Base-by-base conservation (phyloP, 2,888 invertebrate species). In the Aradus depressus region DNA sequence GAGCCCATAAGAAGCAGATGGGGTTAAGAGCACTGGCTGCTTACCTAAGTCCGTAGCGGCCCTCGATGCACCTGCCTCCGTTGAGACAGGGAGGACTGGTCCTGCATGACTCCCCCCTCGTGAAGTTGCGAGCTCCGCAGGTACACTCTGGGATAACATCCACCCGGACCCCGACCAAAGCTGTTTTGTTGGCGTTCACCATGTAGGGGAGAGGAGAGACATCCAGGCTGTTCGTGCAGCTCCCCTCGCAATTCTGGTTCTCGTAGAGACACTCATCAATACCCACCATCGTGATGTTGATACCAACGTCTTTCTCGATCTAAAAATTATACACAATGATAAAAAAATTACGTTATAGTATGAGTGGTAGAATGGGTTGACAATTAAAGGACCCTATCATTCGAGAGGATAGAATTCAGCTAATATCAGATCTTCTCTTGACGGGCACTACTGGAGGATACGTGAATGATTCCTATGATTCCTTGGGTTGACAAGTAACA, bases 151-250 rank as follows among this genome's bases (percentile, higher is more conserved):
- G 87, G 58, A 89, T 74, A 0, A 93, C 87, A 66, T 89, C 90
- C 1, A 96, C 90, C 51, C 93, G 77, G 1, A 98, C 92, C 10
- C 97, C 97, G 26, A 98, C 95, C 55, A 98, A 73, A 1, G 96
- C 86, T 0, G 97, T 97, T 68, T 88, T 89, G 66, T 98, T 99
- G 14, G 97, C 88, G 70, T 96, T 95, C 3, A 98, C 93, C 80
- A 96, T 86, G 63, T 91, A 91, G 0, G 91, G 91, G 57, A 89
- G 72, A 60, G 84, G 81, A 66, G 87, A 89, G 61, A 89, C 89
- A 64, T 89, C 88, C 57, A 96, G 73, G 16, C 82, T 80, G 69
- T 96, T 96, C 19, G 92, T 91, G 68, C 96, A 97, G 50, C 95
- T 93, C 10, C 92, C 92, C 70, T 93, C 92, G 68, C 92, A 93